Base-by-base conservation (phyloP, 2,888 invertebrate genomes). In the Reticulitermes lucifugus region DNA sequence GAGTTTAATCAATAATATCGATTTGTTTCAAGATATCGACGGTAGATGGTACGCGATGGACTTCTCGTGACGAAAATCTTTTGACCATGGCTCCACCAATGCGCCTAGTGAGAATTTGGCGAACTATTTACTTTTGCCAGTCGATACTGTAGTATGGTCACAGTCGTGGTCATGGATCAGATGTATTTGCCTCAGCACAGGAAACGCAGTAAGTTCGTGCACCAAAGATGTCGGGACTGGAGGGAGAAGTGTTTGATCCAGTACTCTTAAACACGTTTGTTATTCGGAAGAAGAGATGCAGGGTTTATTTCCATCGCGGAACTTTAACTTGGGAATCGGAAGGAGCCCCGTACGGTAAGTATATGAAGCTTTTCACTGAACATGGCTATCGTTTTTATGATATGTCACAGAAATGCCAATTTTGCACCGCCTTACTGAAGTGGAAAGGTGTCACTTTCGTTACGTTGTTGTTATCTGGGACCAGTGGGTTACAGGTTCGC, bases 261-360 rank as follows among this genome's bases (percentile, higher is more conserved):
- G 91, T 91, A 65, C 88, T 91, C 21, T 89, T 93, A 43, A 93
- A 92, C 88, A 94, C 93, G 87, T 94, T 95, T 90, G 90, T 93
- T 80, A 92, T 93, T 85, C 92, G 93, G 87, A 94, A 93, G 89
- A 94, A 94, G 90, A 92, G 93, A 88, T 93, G 93, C 89, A 92
- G 93, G 86, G 94, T 94, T 25, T 93, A 94, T 89, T 93, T 94
- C 87, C 94, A 94, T 89, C 92, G 92, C 83, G 93, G 93, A 87
- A 92, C 92, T 84, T 90, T 95, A 85, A 93, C 93, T 80, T 95
- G 95, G 94, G 94, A 94, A 89, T 93, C 92, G 79, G 92, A 92
- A 88, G 91, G 92, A 88, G 90, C 92, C 84, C 92, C 93, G 84
- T 91, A 91, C 89, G 92, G 93, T 93, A 91, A 92, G 92, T 90